Conservation (phyloP, 2,113 vertebrate species). For the Leucosticte australis region DNA sequence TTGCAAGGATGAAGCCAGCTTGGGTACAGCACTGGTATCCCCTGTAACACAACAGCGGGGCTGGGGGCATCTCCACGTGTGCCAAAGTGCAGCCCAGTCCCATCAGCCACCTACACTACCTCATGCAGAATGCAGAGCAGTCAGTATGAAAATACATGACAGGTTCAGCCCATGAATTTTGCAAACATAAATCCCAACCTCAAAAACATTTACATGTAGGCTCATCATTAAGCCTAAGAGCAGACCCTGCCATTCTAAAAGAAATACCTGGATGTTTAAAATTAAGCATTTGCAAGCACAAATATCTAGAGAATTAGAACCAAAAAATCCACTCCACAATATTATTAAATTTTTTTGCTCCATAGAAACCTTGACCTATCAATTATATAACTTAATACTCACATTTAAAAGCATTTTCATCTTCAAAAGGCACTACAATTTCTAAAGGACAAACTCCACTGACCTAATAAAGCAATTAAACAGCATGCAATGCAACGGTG, state of each 20-base stretch:
- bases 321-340: not conserved
- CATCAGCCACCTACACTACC: not conserved
- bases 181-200: not conserved
- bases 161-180: not conserved
- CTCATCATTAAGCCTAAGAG: constrained; percentile 18
- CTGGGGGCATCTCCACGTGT: not conserved
- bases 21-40: not conserved
- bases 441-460: not conserved
- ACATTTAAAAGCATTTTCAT: not conserved
- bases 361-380: not conserved
- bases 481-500: not conserved
- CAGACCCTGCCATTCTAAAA: not conserved
- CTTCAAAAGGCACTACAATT: not conserved
- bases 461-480: constrained; percentile 27
- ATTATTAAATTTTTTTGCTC: not conserved
- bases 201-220: constrained; percentile 15
- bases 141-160: not conserved
- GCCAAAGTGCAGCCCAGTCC: not conserved
- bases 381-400: not conserved
- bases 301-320: not conserved
- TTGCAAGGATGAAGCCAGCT: not conserved
- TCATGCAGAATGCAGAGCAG: not conserved
- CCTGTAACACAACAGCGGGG: not conserved
- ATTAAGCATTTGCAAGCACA: not conserved
- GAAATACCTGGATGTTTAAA: constrained; percentile 3